These are phyloP conservation scores for Malaclemys terrapin DNA, from an alignment of 2,113 vertebrate genomes.

Conservation along the genomic window DNA sequence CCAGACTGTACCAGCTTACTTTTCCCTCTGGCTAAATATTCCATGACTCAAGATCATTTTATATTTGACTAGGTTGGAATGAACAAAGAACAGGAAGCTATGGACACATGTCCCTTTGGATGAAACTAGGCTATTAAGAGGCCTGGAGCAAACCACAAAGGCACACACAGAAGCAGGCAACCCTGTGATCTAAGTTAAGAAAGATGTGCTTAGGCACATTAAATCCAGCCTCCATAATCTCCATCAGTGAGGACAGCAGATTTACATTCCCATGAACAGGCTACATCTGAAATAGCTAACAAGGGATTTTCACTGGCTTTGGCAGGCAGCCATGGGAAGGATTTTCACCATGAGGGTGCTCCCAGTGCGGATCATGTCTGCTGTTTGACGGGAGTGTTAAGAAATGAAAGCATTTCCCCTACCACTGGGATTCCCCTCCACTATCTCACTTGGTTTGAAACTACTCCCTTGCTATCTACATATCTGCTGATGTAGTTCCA, in stretches of 20 bases:
- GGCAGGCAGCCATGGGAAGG: slow-evolving; percentile 65
- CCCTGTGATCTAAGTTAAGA: slow-evolving; percentile 60
- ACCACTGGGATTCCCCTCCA: not conserved
- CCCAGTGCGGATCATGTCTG: slow-evolving; percentile 34
- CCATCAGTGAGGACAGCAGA: slow-evolving; percentile 72
- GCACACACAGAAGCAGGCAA: slow-evolving; percentile 59
- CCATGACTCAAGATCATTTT: not conserved
- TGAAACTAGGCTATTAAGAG: not conserved
- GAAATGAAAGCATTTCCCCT: slow-evolving; percentile 48
- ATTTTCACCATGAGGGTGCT: slow-evolving; percentile 69
- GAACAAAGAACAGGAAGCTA: not conserved
- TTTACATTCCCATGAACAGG: slow-evolving; percentile 70
- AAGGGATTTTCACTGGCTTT: slow-evolving; percentile 75
- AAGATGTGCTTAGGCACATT: slow-evolving; percentile 66
- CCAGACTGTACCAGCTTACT: no score
- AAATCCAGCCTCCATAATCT: slow-evolving; percentile 68
- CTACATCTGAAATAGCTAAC: slow-evolving; percentile 71
- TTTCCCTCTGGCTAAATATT: not conserved
- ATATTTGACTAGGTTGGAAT: not conserved
- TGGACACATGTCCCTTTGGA: not conserved
- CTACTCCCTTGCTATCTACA: accelerated
- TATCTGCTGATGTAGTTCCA: not conserved
- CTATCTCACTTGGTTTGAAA: not conserved
- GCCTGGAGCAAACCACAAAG: not conserved
- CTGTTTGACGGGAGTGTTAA: slow-evolving; percentile 66